These are phyloP conservation scores for Rhynchomys soricoides DNA, from an alignment of 2,113 vertebrate species.

Conservation along the genomic window DNA sequence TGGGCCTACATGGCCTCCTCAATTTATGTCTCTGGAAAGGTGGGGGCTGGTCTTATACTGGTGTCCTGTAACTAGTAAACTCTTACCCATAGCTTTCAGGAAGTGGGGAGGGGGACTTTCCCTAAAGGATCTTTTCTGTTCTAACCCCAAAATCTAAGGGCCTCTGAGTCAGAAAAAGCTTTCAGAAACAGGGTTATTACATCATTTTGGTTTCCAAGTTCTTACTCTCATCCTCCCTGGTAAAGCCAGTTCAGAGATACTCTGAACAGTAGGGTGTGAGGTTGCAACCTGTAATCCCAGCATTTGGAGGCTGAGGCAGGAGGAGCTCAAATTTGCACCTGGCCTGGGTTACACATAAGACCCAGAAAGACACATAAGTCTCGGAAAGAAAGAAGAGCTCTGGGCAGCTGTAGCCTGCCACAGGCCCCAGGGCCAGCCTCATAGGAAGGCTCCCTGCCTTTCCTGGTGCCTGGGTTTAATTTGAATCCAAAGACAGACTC, in stretches of 20 bases:
- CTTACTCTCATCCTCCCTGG: neutral
- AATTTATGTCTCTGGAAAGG: neutral
- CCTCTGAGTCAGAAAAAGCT: neutral
- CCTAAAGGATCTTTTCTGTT: neutral
- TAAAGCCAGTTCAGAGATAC: neutral
- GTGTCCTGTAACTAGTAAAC: neutral
- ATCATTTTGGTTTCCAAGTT: neutral
- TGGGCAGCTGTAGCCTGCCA: neutral
- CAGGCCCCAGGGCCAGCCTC: neutral
- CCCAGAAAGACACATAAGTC: neutral
- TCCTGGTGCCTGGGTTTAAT: constrained; percentile 80
- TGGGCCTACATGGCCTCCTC: neutral
- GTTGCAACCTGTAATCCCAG: neutral
- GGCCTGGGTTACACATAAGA: neutral
- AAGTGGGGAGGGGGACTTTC: neutral
- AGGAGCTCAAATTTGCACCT: neutral
- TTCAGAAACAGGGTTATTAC: neutral
- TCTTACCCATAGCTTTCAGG: neutral
- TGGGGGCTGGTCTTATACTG: neutral
- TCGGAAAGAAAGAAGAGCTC: neutral
- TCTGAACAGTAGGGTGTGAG: neutral
- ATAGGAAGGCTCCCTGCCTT: constrained; percentile 49
- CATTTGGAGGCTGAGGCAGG: neutral
- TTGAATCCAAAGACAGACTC: constrained; percentile 81
- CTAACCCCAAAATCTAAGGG: neutral